These are phyloP conservation scores for Drosophila nr. perissopoda DNA, from an alignment of 2,888 invertebrate genomes.

Conservation along the genomic window DNA sequence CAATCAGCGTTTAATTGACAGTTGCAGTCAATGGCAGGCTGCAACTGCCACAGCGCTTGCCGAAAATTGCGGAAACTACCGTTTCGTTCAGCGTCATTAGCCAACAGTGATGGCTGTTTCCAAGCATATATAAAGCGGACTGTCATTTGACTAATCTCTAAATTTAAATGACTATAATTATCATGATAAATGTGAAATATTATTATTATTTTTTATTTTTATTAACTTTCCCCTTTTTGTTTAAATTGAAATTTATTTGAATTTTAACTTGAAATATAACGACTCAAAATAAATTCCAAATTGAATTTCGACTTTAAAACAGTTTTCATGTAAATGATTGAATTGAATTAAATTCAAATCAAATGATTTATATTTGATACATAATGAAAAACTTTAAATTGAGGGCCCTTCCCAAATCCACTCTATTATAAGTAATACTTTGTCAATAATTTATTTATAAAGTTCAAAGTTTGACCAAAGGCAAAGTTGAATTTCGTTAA, in stretches of 20 bases:
- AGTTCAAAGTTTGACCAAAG: not conserved
- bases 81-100: conserved; percentile 31
- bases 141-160: not conserved
- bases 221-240: not conserved
- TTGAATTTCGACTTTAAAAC: not conserved
- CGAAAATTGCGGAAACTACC: conserved; percentile 17
- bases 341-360: not conserved
- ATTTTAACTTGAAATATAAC: not conserved
- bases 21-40: conserved; percentile 60
- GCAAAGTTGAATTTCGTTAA: not conserved
- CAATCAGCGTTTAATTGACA: conserved; percentile 78
- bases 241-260: not conserved
- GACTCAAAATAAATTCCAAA: not conserved
- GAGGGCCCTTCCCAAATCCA: not conserved
- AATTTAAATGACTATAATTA: not conserved
- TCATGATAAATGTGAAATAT: not conserved
- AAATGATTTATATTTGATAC: not conserved
- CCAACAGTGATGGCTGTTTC: conserved; percentile 28
- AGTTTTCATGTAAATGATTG: not conserved
- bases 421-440: not conserved
- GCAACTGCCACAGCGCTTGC: conserved; percentile 17
- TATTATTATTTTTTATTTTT: not conserved
- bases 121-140: not conserved
- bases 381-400: not conserved
- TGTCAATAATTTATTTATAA: not conserved